Conservation (phyloP, 2,113 vertebrate species). For the Oriolus oriolus region DNA sequence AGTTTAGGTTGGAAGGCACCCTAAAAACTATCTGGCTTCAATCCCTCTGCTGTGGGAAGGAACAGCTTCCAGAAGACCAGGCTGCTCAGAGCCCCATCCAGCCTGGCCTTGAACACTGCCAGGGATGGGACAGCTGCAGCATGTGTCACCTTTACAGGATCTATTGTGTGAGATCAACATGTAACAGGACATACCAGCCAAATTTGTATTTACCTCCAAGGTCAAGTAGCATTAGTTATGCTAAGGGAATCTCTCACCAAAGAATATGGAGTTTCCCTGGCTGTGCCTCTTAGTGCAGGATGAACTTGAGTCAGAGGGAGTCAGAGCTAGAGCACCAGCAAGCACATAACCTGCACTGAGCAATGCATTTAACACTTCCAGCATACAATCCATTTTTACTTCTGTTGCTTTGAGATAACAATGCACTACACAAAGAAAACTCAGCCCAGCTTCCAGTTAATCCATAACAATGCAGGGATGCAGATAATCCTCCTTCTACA, state of each 20-base stretch:
- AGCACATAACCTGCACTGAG: neutral
- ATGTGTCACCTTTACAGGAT: neutral
- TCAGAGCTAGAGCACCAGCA: neutral
- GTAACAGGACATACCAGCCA: neutral
- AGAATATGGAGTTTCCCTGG: neutral
- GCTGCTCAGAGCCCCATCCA: neutral
- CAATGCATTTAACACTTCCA: neutral
- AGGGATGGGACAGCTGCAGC: no score
- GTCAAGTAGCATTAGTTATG: no score
- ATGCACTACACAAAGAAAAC: neutral
- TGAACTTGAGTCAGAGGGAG: fast-evolving
- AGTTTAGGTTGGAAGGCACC: neutral
- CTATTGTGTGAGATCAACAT: neutral
- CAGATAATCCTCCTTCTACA: neutral
- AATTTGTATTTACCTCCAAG: neutral
- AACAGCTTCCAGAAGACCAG: neutral
- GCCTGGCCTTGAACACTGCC: no score
- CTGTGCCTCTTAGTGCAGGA: neutral
- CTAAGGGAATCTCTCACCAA: neutral
- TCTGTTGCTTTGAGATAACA: neutral
- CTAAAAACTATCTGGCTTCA: neutral
- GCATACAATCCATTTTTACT: neutral
- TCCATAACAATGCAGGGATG: neutral
- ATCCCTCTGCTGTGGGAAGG: neutral
- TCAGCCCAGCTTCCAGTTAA: neutral